Evolutionary conservation across 2,113 vertebrate species (phyloP), one percentile per base, ranked within the genome.

Genomic region (Protobothrops mucrosquamatus): DNA sequence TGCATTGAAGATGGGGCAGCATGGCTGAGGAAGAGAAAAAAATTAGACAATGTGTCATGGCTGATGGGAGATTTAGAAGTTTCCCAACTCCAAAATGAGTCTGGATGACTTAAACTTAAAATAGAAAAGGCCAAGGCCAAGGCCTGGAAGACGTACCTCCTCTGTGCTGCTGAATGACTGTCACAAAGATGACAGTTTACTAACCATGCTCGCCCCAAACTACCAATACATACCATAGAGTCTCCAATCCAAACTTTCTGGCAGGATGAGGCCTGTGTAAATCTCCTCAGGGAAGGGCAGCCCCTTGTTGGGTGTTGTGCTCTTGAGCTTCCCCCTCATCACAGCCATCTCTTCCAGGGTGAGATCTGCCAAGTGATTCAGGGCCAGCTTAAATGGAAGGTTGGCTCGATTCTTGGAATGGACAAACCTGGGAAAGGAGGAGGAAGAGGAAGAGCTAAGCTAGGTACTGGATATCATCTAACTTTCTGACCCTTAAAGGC

Each of bases 211-310:
- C 6, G 9, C 85, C 52, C n/a, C 43, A 43, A 26, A 57, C 7
- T 0, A 1, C 87, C 85, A 0, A 0, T 74, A 6, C 95, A 26
- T 89, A 98, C 98, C 98, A 0, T 97, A 97, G 92, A 98, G 97
- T 89, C 98, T 97, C 98, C 98, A 98, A 97, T 98, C 98, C 0
- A 98, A 85, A 22, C 97, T 98, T 54, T 98, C 97, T 0, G 98
- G 98, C 12, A 97, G 96, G 85, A 95, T 55, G 91, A 98, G 94
- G 5, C 95, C 94, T 0, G 92, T 0, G 4, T 96, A 98, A 20
- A 94, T 34, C 43, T 96, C 29, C 0, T 64, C 14, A 23, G 97
- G 96, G 96, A 98, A 98, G 2, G 97, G 95, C 4, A 95, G 96
- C 20, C 98, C 98, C 29, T 93, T 94, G 94, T 98, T 98, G 59